Conservation (phyloP, 2,888 invertebrate species). For the Erebia ligea region DNA sequence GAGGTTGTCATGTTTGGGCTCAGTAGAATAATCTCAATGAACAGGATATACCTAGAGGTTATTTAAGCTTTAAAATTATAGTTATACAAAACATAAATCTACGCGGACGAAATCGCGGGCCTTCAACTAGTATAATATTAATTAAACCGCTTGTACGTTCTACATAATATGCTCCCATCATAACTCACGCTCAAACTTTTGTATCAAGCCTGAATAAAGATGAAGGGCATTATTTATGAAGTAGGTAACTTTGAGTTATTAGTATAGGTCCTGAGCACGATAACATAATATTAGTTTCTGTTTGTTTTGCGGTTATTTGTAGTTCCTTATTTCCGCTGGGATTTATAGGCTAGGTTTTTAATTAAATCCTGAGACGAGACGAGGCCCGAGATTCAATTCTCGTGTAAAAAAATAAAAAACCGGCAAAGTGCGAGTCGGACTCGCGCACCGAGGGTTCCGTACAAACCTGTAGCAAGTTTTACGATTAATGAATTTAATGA, state of each 20-base stretch:
- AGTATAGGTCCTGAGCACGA: constrained; percentile 50
- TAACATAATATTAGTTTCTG: constrained; percentile 59
- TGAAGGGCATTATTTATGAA: constrained; percentile 52
- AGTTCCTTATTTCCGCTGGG: not conserved
- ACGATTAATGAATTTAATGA: too few relatives aligned
- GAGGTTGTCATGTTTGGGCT: too few relatives aligned
- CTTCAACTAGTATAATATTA: not conserved
- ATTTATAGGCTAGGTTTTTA: not conserved
- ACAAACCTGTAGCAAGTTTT: too few relatives aligned
- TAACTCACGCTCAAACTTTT: constrained; percentile 41
- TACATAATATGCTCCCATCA: constrained; percentile 28
- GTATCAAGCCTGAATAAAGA: constrained; percentile 47
- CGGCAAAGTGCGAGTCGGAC: too few relatives aligned
- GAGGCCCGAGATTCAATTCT: not conserved
- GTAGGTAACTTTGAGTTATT: constrained; percentile 58
- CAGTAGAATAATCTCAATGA: too few relatives aligned
- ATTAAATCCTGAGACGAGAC: not conserved
- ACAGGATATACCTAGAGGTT: too few relatives aligned
- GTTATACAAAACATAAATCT: too few relatives aligned
- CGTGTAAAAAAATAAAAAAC: too few relatives aligned
- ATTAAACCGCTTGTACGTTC: constrained; percentile 14
- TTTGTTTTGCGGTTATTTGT: constrained; percentile 24
- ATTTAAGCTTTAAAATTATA: too few relatives aligned
- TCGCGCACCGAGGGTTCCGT: too few relatives aligned
- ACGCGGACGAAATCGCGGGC: too few relatives aligned